Base-by-base conservation (phyloP, 1,140 invertebrate species). In the Pseudomyrmex flavicornis region DNA sequence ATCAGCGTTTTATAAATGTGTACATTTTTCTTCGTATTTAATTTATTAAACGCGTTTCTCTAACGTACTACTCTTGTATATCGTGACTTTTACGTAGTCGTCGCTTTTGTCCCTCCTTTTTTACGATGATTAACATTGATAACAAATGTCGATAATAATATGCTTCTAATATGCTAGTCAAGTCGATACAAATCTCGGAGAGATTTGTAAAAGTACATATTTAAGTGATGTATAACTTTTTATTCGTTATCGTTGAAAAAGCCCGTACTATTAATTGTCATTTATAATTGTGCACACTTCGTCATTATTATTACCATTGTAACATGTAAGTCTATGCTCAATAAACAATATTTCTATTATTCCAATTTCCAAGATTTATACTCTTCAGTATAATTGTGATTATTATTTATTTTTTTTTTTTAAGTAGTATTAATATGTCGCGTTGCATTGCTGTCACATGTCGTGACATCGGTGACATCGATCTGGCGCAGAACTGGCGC, bases 291-390 rank as follows among this genome's bases (percentile, higher is more conserved):
- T 77, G 80, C 3, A 35, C 50, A 63, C 56, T 61, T 85, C 69
- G 79, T 89, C 84, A 93, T 91, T 91, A 91, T 90, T 91, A 92
- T 85, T 86, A 88, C 82, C 80, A 90, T 85, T 91, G 87, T 93
- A 93, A 91, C 86, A 90, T 93, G 92, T 94, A 94, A 92, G 87
- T 90, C 69, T 93, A 92, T 92, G 92, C 93, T 93, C 93, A 93
- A 93, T 93, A 94, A 93, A 94, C 87, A 92, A 35, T 85, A 93
- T 94, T 94, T 93, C 91, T 94, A 94, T 91, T 89, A 92, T 87
- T 86, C 79, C 69, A 87, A 88, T 35, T 35, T 35, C 35, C 35
- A 35, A 35, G 35, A 35, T 35, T 35, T 35, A 35, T 35, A 35
- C 5, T 35, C 0, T 35, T 35, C 35, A 7, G 5, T 35, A 35